Conservation (phyloP, 2,797 vertebrate genomes). For the Sphenodon punctatus region DNA sequence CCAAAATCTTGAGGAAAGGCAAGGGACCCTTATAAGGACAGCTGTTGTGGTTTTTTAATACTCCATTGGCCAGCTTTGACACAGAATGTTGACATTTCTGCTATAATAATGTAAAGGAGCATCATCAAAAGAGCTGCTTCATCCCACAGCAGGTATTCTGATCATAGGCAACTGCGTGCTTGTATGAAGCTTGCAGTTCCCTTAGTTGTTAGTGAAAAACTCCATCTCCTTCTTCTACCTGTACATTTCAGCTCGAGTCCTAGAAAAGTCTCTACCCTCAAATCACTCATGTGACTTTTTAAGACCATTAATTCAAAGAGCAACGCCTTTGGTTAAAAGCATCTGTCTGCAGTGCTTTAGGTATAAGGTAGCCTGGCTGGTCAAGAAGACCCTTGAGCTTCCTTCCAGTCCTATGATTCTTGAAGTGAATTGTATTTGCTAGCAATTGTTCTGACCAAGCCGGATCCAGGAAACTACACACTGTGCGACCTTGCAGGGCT, state of each 20-base stretch:
- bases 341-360: background rate
- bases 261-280: background rate
- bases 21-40: background rate
- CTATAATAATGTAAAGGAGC: background rate
- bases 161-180: background rate
- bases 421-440: too few relatives aligned
- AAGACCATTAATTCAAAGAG: background rate
- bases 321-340: rapidly evolving
- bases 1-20: background rate
- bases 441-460: too few relatives aligned
- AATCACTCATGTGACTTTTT: background rate
- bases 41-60: background rate
- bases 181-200: background rate
- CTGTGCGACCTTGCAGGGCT: too few relatives aligned
- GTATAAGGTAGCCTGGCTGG: too few relatives aligned
- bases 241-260: background rate
- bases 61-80: background rate
- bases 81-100: background rate
- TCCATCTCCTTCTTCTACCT: background rate
- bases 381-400: too few relatives aligned
- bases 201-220: background rate
- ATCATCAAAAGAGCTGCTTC: background rate
- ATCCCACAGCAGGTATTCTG: background rate
- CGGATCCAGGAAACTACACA: too few relatives aligned
- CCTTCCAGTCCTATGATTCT: too few relatives aligned